Conservation (phyloP, 2,113 vertebrate species). For the Murina feae region DNA sequence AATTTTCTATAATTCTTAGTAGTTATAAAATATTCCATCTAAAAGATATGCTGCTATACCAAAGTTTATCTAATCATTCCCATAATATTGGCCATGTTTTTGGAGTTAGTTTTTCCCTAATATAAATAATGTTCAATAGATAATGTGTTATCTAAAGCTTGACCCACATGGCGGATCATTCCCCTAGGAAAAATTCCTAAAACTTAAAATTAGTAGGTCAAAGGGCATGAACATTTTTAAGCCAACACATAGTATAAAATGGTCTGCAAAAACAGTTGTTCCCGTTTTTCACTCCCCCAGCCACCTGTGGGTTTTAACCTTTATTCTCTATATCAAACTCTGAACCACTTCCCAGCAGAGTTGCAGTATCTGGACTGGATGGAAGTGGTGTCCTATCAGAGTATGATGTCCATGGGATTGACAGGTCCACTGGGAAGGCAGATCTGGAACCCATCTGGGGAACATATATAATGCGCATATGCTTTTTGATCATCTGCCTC, state of each 20-base stretch:
- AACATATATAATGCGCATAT: not conserved
- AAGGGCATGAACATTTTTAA: not conserved
- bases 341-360: not conserved
- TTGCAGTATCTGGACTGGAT: not conserved
- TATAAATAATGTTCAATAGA: not conserved
- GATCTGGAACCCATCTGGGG: not conserved
- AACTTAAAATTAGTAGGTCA: not conserved
- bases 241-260: not conserved
- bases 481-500: not conserved
- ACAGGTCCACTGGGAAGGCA: not conserved
- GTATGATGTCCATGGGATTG: not conserved
- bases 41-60: not conserved
- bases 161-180: not conserved
- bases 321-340: not conserved
- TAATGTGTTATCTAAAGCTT: not conserved
- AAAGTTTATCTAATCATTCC: not conserved
- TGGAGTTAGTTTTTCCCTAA: not conserved
- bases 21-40: not conserved
- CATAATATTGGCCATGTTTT: not conserved
- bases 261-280: not conserved
- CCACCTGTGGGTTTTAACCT: not conserved
- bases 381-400: not conserved
- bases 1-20: not conserved
- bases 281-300: not conserved
- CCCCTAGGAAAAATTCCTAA: not conserved